phyloP scores from a whole-genome alignment of 2,888 invertebrate species.

The Mycalesis mineus region DNA sequence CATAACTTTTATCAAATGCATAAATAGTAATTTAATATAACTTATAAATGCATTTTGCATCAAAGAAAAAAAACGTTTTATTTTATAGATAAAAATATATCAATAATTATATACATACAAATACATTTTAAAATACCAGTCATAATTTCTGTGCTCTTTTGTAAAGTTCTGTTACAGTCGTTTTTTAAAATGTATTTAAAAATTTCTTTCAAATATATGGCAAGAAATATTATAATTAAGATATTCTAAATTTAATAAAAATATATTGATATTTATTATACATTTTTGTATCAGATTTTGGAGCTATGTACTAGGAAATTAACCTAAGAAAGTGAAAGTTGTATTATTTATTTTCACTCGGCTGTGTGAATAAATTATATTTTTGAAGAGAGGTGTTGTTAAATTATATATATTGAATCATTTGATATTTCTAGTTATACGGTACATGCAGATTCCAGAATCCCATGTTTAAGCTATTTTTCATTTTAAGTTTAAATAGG shows the following conservation, averaged over 20 bases:
- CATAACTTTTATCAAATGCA: too few species aligned
- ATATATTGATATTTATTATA: background rate
- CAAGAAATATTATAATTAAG: background rate
- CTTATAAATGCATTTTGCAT: constrained; percentile 7
- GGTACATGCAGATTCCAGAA: background rate
- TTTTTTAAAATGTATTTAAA: too few species aligned
- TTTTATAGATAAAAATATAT: background rate
- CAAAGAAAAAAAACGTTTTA: background rate
- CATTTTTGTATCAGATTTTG: background rate
- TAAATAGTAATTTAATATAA: too few species aligned
- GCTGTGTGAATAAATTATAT: constrained; percentile 1
- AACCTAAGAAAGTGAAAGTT: background rate
- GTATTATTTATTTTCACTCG: background rate
- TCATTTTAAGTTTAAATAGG: background rate
- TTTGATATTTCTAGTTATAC: too few species aligned
- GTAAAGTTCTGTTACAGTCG: too few species aligned
- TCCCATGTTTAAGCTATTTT: background rate
- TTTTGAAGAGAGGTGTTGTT: background rate
- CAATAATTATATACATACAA: background rate
- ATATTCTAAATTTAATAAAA: background rate
- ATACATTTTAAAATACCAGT: background rate
- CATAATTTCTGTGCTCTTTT: too few species aligned
- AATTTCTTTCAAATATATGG: too few species aligned
- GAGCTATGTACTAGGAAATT: background rate
- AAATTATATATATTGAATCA: background rate